These are phyloP conservation scores for Varanus salvator DNA, from an alignment of 2,113 vertebrate species.

Conservation along the genomic window DNA sequence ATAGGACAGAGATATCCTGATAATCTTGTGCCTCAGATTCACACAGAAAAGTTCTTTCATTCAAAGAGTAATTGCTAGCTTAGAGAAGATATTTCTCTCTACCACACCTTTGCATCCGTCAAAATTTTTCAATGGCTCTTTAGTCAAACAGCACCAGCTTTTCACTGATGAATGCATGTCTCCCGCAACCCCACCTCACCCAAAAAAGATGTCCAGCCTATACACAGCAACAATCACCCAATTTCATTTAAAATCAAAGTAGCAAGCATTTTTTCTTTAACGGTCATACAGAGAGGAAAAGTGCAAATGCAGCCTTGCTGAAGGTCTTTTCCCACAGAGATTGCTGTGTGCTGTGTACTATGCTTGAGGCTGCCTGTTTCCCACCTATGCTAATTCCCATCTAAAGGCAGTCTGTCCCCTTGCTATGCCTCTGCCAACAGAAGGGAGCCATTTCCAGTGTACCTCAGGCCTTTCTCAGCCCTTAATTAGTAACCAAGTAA, in stretches of 20 bases:
- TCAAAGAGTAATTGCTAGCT: not conserved
- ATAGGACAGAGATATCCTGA: not conserved
- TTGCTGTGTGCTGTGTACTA: not conserved
- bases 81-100: not conserved
- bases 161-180: not conserved
- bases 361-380: not conserved
- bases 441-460: not conserved
- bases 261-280: not conserved
- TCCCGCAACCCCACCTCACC: too few relatives aligned
- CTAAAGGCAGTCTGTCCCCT: not conserved
- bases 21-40: not conserved
- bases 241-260: not conserved
- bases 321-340: not conserved
- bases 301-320: not conserved
- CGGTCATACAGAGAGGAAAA: not conserved
- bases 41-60: not conserved
- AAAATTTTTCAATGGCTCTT: not conserved
- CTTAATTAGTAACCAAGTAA: slow-evolving; percentile 46
- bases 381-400: not conserved
- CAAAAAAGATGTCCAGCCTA: too few relatives aligned
- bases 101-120: not conserved
- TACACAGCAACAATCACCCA: not conserved
- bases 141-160: not conserved
- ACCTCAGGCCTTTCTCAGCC: slow-evolving; percentile 7
- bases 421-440: not conserved